Conservation (phyloP, 2,797 vertebrate genomes). For the Zenarchopterus dispar region DNA sequence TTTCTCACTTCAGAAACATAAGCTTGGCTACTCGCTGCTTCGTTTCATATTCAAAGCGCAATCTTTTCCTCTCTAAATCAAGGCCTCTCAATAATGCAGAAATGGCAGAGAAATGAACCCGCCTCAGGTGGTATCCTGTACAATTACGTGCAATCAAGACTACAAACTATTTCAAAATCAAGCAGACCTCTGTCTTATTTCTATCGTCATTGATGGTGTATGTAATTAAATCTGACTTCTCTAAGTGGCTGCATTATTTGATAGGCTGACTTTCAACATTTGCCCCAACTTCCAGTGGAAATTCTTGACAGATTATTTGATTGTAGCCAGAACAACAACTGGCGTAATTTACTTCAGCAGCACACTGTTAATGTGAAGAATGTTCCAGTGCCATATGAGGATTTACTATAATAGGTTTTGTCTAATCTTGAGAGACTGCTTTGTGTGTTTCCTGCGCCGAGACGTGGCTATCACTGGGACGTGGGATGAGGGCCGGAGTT, state of each 20-base stretch:
- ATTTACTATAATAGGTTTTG: slow-evolving; percentile 75
- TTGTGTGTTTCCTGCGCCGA: slow-evolving; percentile 75
- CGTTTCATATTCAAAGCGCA: slow-evolving; percentile 68
- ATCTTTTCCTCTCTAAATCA: slow-evolving; percentile 65
- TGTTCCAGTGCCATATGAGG: slow-evolving; percentile 63
- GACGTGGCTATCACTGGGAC: slow-evolving; percentile 69
- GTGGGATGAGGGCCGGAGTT: slow-evolving; percentile 73
- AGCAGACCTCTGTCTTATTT: slow-evolving; percentile 59
- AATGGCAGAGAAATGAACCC: slow-evolving; percentile 54
- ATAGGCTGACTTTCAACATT: slow-evolving; percentile 62
- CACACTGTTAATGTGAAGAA: slow-evolving; percentile 69
- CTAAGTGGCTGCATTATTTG: slow-evolving; percentile 56
- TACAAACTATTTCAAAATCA: slow-evolving; percentile 74
- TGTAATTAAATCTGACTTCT: slow-evolving; percentile 72
- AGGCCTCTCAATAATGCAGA: slow-evolving; percentile 70
- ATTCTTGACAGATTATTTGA: slow-evolving; percentile 66
- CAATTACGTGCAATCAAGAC: slow-evolving; percentile 80
- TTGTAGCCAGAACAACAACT: slow-evolving; percentile 62
- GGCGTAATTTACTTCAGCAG: slow-evolving; percentile 65
- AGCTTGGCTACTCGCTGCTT: slow-evolving; percentile 54
- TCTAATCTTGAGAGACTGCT: slow-evolving; percentile 71
- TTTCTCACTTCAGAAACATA: slow-evolving; percentile 39
- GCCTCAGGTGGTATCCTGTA: slow-evolving; percentile 75
- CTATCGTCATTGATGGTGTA: slow-evolving; percentile 56
- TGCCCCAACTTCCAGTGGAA: slow-evolving; percentile 56